These are phyloP conservation scores for Drosophila kurseongensis DNA, from an alignment of 1,140 invertebrate genomes.

Conservation along the genomic window DNA sequence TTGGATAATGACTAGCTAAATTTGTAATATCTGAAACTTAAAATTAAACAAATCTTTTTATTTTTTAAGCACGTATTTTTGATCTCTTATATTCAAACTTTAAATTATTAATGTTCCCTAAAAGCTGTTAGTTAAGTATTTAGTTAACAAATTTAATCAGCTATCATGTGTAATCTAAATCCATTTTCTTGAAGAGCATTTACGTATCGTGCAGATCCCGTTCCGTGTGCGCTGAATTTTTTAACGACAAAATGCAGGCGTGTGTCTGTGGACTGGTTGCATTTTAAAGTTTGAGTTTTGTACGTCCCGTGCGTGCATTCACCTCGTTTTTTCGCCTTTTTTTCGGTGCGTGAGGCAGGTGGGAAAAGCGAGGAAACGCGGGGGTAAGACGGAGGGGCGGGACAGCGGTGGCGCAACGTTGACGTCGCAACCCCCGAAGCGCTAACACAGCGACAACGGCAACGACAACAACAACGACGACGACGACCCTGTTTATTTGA, in stretches of 20 bases:
- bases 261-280: slow-evolving; percentile 68
- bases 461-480: slow-evolving; percentile 22
- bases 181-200: slow-evolving; percentile 19
- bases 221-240: slow-evolving; percentile 14
- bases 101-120: no score
- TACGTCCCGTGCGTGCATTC: slow-evolving; percentile 78
- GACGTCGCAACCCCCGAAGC: slow-evolving; percentile 63
- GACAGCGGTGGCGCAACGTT: slow-evolving; percentile 32
- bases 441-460: slow-evolving; percentile 36
- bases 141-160: not conserved
- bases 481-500: slow-evolving; percentile 77
- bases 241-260: slow-evolving; percentile 55
- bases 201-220: slow-evolving; percentile 7
- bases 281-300: slow-evolving; percentile 83
- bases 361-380: slow-evolving; percentile 5
- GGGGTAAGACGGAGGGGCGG: slow-evolving; percentile 7
- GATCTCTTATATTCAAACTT: no score
- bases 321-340: slow-evolving; percentile 74
- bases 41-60: no score
- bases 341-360: slow-evolving; percentile 72
- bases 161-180: not conserved
- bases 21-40: no score
- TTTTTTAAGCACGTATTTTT: no score
- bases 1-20: no score
- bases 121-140: not conserved